These are phyloP conservation scores for Lacanobia wlatinum DNA, from an alignment of 2,888 invertebrate species.

Conservation along the genomic window DNA sequence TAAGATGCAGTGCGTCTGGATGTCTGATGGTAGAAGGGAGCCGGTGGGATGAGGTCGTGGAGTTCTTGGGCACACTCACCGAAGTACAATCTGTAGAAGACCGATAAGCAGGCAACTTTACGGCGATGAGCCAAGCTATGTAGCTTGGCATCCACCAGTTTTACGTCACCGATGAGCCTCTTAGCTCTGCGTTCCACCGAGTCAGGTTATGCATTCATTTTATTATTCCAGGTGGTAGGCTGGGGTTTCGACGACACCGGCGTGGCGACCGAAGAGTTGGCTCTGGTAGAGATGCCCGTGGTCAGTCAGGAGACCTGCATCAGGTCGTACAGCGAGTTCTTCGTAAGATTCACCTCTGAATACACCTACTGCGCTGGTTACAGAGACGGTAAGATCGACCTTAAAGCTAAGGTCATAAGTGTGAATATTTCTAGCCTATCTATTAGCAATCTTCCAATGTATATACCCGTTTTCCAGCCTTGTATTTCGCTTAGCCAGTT, in stretches of 20 bases:
- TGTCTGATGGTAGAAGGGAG: no score
- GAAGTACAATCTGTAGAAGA: no score
- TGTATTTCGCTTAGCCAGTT: slow-evolving; percentile 7
- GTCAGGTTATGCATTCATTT: no score
- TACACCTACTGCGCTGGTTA: slow-evolving; percentile 90
- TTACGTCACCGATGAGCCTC: no score
- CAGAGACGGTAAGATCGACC: slow-evolving; percentile 81
- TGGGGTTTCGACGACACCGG: slow-evolving; percentile 91
- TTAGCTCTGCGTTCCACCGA: no score
- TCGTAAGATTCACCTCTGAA: slow-evolving; percentile 90
- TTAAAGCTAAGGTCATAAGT: neutral
- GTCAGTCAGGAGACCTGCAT: slow-evolving; percentile 91
- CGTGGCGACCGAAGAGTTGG: slow-evolving; percentile 90
- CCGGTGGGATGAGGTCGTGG: no score
- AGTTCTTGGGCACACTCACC: no score
- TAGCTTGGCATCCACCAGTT: no score
- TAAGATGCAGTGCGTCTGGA: no score
- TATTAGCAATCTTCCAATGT: slow-evolving; percentile 1
- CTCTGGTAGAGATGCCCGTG: slow-evolving; percentile 91
- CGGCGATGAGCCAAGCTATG: no score
- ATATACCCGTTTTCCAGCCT: neutral
- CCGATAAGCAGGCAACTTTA: no score
- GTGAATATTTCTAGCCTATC: neutral
- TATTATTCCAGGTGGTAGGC: slow-evolving; percentile 85
- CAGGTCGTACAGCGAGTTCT: slow-evolving; percentile 91